phyloP scores from a whole-genome alignment of 1,140 invertebrate species.

The Physella acuta region DNA sequence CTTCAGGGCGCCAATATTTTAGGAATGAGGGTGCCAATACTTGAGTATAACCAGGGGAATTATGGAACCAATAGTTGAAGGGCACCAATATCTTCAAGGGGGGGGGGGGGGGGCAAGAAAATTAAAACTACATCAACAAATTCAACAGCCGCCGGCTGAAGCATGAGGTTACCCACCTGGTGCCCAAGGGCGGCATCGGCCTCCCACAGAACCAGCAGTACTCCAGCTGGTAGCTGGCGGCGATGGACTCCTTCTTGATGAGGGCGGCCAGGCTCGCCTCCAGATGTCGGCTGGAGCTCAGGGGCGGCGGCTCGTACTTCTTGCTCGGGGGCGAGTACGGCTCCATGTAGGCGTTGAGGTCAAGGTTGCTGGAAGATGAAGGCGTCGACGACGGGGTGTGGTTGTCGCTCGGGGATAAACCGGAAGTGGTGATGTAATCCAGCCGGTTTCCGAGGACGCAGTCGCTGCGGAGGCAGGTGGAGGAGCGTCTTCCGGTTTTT shows the following conservation, averaged over 20 bases:
- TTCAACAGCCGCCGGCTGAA: no score
- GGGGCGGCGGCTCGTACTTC: background rate
- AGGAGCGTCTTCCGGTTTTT: background rate
- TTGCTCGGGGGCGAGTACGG: conserved; percentile 7
- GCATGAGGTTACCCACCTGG: conserved; percentile 6
- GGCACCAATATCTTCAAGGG: no score
- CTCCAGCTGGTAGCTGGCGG: conserved; percentile 49
- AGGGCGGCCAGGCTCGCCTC: conserved; percentile 19
- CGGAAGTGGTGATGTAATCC: conserved; percentile 3
- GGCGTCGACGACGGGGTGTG: background rate
- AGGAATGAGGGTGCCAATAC: no score
- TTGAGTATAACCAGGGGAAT: no score
- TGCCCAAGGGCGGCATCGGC: conserved; percentile 37
- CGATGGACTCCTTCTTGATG: conserved; percentile 39
- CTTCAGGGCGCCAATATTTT: no score
- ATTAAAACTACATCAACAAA: no score
- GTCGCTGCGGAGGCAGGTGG: conserved; percentile 13
- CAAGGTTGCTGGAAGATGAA: background rate
- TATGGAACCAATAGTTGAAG: no score
- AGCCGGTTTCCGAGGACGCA: conserved; percentile 15
- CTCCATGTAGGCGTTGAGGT: background rate
- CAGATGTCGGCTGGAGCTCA: background rate
- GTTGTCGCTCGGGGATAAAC: conserved; percentile 3
- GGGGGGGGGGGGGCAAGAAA: no score
- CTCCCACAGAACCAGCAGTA: conserved; percentile 54